phyloP scores from a whole-genome alignment of 2,888 invertebrate species.

The Ellobium chinense region DNA sequence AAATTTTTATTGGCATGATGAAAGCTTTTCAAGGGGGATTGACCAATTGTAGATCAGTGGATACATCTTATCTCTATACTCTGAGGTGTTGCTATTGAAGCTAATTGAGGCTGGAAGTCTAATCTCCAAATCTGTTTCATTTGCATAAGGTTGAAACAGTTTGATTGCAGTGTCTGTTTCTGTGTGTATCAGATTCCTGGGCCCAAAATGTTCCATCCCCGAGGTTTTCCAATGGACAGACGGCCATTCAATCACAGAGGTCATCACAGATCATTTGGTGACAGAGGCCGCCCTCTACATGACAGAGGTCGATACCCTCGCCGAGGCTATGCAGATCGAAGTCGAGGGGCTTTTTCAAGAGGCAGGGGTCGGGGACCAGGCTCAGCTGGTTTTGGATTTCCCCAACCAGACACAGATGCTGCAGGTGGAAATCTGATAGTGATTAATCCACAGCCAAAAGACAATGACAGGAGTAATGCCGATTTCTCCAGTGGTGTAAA shows the following conservation, averaged over 20 bases:
- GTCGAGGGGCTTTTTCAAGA: constrained; percentile 25
- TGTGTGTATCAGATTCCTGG: constrained; percentile 13
- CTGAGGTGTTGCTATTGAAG: too few relatives aligned
- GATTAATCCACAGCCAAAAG: constrained; percentile 54
- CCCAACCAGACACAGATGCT: constrained; percentile 21
- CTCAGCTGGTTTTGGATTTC: background rate
- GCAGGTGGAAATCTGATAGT: constrained; percentile 58
- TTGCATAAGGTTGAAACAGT: too few relatives aligned
- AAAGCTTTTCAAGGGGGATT: too few relatives aligned
- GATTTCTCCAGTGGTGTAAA: background rate
- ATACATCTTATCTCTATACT: too few relatives aligned
- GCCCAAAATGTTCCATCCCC: constrained; percentile 4
- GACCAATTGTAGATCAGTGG: too few relatives aligned
- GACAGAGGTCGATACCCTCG: constrained; percentile 36
- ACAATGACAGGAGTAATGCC: constrained; percentile 27
- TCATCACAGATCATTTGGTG: constrained; percentile 42
- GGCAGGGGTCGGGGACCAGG: constrained; percentile 11
- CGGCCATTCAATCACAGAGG: constrained; percentile 20
- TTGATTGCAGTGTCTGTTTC: too few relatives aligned
- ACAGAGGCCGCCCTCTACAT: constrained; percentile 35
- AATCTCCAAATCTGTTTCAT: too few relatives aligned
- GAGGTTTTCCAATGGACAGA: constrained; percentile 20
- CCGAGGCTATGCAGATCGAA: constrained; percentile 26
- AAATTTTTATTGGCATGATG: too few relatives aligned
- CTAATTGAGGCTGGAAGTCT: too few relatives aligned